Evolutionary conservation across 2,113 vertebrate species (phyloP).

Genomic region (Macaca nemestrina): DNA sequence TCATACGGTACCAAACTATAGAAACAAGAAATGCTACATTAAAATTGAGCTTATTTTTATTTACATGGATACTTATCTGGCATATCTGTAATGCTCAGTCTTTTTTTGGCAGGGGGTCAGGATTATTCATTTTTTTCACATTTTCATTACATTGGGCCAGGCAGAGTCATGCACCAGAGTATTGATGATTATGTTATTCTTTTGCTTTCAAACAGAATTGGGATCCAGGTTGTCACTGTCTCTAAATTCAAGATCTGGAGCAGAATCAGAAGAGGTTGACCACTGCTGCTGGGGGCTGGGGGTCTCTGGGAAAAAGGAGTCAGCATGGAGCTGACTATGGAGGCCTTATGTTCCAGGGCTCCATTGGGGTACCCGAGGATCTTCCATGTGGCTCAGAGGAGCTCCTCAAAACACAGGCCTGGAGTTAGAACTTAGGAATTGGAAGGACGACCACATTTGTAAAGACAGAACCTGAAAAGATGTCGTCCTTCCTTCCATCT

Average conservation of each 20-base stretch:
- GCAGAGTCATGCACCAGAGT: background rate
- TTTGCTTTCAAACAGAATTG: background rate
- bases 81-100: background rate
- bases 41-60: background rate
- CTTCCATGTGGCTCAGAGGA: background rate
- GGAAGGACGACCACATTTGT: background rate
- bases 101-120: background rate
- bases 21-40: background rate
- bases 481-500: background rate
- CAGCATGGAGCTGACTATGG: background rate
- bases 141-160: background rate
- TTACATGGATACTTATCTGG: background rate
- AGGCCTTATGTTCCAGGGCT: background rate
- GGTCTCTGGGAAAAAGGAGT: background rate
- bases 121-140: background rate
- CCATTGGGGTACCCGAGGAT: background rate
- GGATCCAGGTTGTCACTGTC: background rate
- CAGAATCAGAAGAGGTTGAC: background rate
- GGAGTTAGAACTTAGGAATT: background rate
- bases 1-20: background rate
- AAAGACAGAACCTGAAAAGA: background rate
- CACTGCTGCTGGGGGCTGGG: background rate
- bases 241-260: background rate
- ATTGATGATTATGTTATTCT: background rate
- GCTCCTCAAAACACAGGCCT: background rate